Evolutionary conservation across 2,888 invertebrate genomes (phyloP).

Genomic region (Troilus luridus): DNA sequence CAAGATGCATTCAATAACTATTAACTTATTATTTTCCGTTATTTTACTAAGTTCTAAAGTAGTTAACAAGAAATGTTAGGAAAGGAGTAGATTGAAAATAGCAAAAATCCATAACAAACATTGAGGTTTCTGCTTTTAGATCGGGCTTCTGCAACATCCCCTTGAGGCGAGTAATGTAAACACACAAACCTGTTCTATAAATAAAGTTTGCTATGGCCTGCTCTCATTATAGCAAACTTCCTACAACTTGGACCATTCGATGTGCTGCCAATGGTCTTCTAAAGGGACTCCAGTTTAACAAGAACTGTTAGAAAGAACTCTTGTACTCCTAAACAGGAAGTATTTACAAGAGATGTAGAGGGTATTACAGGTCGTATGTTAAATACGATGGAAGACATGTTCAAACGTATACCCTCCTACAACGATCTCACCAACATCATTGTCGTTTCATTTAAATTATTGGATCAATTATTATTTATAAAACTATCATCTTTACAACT

Average conservation of each 20-base stretch:
- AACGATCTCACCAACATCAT: no score
- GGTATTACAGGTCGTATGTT: not conserved
- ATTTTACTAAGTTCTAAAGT: not conserved
- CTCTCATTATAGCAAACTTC: not conserved
- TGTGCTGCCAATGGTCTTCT: not conserved
- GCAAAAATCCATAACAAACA: constrained; percentile 39
- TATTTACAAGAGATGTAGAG: not conserved
- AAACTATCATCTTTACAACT: no score
- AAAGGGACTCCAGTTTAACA: not conserved
- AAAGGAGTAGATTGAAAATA: not conserved
- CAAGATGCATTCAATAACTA: no score
- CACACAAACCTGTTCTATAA: not conserved
- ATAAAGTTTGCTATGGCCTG: not conserved
- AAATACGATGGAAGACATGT: no score
- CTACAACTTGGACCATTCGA: not conserved
- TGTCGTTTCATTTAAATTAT: no score
- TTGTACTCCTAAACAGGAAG: not conserved
- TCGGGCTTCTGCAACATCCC: not conserved
- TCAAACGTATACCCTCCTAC: no score
- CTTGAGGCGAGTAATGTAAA: not conserved
- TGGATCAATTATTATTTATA: no score
- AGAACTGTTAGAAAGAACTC: not conserved
- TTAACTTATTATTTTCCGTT: not conserved
- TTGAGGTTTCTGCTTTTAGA: constrained; percentile 2
- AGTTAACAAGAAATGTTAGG: not conserved